phyloP scores from a whole-genome alignment of 2,113 vertebrate species.

The Forbesichthys agassizii region DNA sequence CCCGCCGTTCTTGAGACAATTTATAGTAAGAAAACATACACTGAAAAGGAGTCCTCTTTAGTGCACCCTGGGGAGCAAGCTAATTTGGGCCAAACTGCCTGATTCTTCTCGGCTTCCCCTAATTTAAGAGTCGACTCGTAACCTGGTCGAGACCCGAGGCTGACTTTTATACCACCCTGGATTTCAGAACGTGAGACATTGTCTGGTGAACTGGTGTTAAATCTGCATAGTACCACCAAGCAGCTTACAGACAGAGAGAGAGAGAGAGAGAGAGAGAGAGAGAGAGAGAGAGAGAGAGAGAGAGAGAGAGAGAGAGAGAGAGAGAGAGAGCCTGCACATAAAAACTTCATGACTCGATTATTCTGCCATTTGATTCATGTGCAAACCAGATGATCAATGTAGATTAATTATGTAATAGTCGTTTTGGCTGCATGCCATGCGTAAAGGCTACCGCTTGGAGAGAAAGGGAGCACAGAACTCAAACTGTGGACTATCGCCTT shows the following conservation, averaged over 20 bases:
- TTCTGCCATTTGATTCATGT: slow-evolving; percentile 85
- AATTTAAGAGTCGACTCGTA: slow-evolving; percentile 55
- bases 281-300: background rate
- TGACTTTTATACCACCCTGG: slow-evolving; percentile 46
- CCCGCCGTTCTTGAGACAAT: slow-evolving; percentile 59
- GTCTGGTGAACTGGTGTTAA: slow-evolving; percentile 42
- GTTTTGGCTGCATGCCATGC: slow-evolving; percentile 85
- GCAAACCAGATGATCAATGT: slow-evolving; percentile 89
- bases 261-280: background rate
- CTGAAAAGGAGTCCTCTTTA: slow-evolving; percentile 58
- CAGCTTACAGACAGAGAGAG: background rate
- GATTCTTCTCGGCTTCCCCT: slow-evolving; percentile 75
- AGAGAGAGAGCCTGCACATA: slow-evolving; percentile 24
- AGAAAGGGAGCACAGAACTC: slow-evolving; percentile 14
- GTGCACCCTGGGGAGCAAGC: slow-evolving; percentile 43
- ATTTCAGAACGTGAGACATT: slow-evolving; percentile 54
- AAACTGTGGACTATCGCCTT: slow-evolving; percentile 37
- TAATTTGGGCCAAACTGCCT: slow-evolving; percentile 36
- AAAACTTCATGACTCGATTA: slow-evolving; percentile 83
- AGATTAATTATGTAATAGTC: slow-evolving; percentile 90
- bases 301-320: background rate
- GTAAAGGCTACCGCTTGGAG: slow-evolving; percentile 75
- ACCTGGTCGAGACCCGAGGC: slow-evolving; percentile 36
- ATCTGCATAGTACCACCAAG: background rate
- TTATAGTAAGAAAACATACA: slow-evolving; percentile 60